Evolutionary conservation across 2,888 invertebrate genomes (phyloP), one percentile per base, ranked within the genome.

Genomic region (Athripsodes cinereus): DNA sequence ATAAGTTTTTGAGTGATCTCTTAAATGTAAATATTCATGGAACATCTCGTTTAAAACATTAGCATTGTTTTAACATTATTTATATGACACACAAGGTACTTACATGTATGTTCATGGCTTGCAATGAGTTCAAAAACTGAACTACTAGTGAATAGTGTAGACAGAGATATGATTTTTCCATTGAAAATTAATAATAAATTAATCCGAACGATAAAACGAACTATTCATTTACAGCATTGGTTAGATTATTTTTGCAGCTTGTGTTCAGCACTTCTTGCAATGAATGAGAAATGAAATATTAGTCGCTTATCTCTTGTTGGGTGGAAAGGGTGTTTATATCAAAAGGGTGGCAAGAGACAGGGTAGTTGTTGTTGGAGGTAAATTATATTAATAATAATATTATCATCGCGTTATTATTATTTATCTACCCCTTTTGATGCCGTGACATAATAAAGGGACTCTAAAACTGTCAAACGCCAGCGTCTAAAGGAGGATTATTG

Each of bases 261-360:
- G 8, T 16, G 40, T 40, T 40, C 13, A 40, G 2, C 26, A 26
- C 16, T 16, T 40, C 40, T 40, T 40, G 13, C 13, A 40, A 40
- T 40, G 40, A 40, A 40, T 40, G 40, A 40, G 16, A 16, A 40
- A 40, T 40, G 40, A 40, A 40, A 40, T 40, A 40, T 40, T 40
- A 40, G 40, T 13, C 40, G 16, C 40, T 40, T 40, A 40, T 40
- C 40, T 40, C 16, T 13, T n/a, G 2, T 8, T 5, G 40, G 40
- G 5, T 8, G 40, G 40, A 40, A 13, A 13, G 40, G 16, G 13
- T 26, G 26, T 26, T 26, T 26, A 26, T 26, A 26, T 26, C 26
- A 26, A 26, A 26, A 26, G 26, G 40, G 40, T n/a, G 40, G 40
- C 40, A 40, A 13, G 13, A 5, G 40, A 40, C 40, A 40, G 40